Base-by-base conservation (phyloP, 2,888 invertebrate genomes). In the Pharmacophagus antenor region DNA sequence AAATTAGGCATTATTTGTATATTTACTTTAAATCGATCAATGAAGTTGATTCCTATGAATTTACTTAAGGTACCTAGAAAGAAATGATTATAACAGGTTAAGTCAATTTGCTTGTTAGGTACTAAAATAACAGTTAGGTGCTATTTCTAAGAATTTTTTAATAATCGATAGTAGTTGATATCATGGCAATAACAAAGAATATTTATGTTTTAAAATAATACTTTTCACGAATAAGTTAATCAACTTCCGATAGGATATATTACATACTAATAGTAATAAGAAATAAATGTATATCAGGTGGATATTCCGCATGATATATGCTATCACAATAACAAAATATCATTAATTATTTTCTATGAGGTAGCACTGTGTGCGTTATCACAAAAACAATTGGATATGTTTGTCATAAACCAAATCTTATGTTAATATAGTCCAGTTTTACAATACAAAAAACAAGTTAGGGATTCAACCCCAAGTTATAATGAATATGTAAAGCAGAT, bases 401-500 rank as follows among this genome's bases (percentile, higher is more conserved):
- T n/a, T n/a, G 2, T 3, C 31, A 15, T 12, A 31, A 31, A 10
- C 15, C 31, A 15, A 31, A 27, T 10, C 8, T 12, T 31, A 31
- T 31, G 31, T 31, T 12, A 31, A 31, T 31, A 31, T 12, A 12
- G 8, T 27, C 12, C 10, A 3, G 31, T 31, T 31, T 12, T 15
- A 31, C 31, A 25, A n/a, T n/a, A n/a, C n/a, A 25, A 31, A 31
- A 31, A 31, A 31, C 31, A 12, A 31, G 15, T 31, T 15, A 54
- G 25, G 54, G 54, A 54, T 15, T 21, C 46, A 46, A 54, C 54
- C 46, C 54, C 46, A 46, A 54, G 25, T 46, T 46, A 46, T 46
- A 20, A 46, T 15, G 18, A 23, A 21, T 46, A 46, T 46, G 46
- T 27, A 46, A 46, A 46, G 20, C 10, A 31, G 31, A 31, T 12